phyloP scores from a whole-genome alignment of 2,797 vertebrate genomes.

The Sebastes minor region DNA sequence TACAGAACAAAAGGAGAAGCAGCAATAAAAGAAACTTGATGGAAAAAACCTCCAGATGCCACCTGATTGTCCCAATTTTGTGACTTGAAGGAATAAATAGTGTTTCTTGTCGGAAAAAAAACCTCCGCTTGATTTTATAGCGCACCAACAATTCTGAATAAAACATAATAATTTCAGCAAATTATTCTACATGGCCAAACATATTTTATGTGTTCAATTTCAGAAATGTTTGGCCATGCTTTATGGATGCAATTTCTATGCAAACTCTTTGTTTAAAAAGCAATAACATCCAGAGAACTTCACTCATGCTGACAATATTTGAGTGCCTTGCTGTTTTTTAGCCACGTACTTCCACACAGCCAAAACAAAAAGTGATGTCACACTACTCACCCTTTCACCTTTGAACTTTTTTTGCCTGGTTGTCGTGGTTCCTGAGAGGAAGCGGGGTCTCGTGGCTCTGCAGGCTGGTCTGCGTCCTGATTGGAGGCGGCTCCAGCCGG shows the following conservation, averaged over 20 bases:
- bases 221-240: constrained; percentile 18
- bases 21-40: constrained; percentile 44
- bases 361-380: background rate
- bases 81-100: constrained; percentile 30
- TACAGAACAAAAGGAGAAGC: constrained; percentile 28
- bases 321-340: background rate
- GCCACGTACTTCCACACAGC: background rate
- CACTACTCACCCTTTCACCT: constrained; percentile 94
- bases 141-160: constrained; percentile 30
- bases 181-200: constrained; percentile 44
- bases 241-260: constrained; percentile 35
- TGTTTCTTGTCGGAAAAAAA: constrained; percentile 10
- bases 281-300: background rate
- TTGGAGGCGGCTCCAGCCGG: constrained; percentile 91
- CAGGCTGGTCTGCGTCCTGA: constrained; percentile 85
- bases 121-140: constrained; percentile 28
- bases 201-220: constrained; percentile 27
- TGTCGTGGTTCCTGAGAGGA: constrained; percentile 95
- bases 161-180: constrained; percentile 16
- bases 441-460: constrained; percentile 86
- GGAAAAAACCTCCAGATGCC: constrained; percentile 22
- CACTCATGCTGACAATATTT: background rate
- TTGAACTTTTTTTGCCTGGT: constrained; percentile 96
- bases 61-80: constrained; percentile 36
- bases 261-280: constrained; percentile 26